A percentile compares a stretch with the other conserved stretches of the same genome.
phyloP scores from a whole-genome alignment of 2,888 invertebrate genomes.

The Scelioninae gen. 1 region DNA sequence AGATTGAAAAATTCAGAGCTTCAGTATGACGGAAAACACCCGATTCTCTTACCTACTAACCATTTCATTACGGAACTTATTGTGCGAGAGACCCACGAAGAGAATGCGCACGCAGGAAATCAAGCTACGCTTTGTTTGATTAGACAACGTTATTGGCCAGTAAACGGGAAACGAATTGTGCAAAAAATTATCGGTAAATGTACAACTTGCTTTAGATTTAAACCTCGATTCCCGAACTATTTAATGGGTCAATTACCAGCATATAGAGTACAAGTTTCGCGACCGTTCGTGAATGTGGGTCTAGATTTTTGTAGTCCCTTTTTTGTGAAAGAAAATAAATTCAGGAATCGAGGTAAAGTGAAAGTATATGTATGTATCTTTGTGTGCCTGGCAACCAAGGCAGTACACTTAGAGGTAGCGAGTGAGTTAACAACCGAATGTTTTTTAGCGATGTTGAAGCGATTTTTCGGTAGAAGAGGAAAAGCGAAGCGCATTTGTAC shows the following conservation, averaged over 20 bases:
- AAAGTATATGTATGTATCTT: constrained; percentile 27
- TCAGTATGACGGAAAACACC: constrained; percentile 21
- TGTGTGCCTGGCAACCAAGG: constrained; percentile 17
- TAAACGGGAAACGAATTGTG: constrained; percentile 11
- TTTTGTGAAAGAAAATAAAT: constrained; percentile 9
- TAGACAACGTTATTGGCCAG: constrained; percentile 27
- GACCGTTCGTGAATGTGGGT: constrained; percentile 16
- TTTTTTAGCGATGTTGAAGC: constrained; percentile 12
- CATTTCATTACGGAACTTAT: constrained; percentile 29
- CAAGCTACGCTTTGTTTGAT: background rate
- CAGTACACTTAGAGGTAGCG: constrained; percentile 16
- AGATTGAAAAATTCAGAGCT: constrained; percentile 24
- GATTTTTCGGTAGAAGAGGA: constrained; percentile 15
- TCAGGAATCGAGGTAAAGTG: constrained; percentile 20
- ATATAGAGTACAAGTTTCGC: constrained; percentile 9
- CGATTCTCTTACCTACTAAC: constrained; percentile 21
- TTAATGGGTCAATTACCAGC: constrained; percentile 43
- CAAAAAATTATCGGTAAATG: constrained; percentile 19
- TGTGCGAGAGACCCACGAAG: background rate
- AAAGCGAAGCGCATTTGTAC: background rate
- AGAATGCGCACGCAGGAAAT: constrained; percentile 9
- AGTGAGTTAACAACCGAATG: constrained; percentile 11
- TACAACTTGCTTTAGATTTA: constrained; percentile 13
- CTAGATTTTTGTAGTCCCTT: constrained; percentile 15
- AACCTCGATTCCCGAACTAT: constrained; percentile 8